Evolutionary conservation across 2,797 vertebrate genomes (phyloP), one percentile per base, ranked within the genome.

Genomic region (Netta rufina): DNA sequence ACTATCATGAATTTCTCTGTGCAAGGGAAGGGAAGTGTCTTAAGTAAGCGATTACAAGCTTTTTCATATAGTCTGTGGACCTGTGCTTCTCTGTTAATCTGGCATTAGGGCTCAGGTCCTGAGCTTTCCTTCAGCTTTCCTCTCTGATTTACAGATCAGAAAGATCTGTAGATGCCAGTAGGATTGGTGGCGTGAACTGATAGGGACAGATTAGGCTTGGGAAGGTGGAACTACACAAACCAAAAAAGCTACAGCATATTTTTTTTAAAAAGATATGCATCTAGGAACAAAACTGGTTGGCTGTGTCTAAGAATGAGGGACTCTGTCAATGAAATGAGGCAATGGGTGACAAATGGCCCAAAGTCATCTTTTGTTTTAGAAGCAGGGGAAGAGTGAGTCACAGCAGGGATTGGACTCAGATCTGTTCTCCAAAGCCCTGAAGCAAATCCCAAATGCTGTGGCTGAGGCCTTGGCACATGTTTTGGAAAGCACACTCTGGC

Each of bases 331-430:
- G 60, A 11, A 11, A 79, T 71, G 67, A 89, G 38, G 89, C 91
- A 51, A 38, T 24, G 89, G 91, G 89, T 89, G 74, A 90, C 93
- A 95, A 95, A 82, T 60, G 81, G 64, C 76, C 70, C 36, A 0
- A 82, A 93, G 83, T 57, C 38, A 82, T 73, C 88, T 86, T 76
- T 53, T 81, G 76, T 81, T 85, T 61, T 51, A 88, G n/a, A 86
- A 91, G 83, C 54, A 78, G 60, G 47, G 76, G 72, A 93, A 88
- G 84, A 90, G 61, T 92, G 93, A 96, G 71, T 94, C 94, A 94
- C 70, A 79, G 86, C 71, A 54, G 74, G 86, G 83, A 24, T 4
- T n/a, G 74, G 67, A 39, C 61, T 93, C 88, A 60, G 86, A 76
- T 86, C 88, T 92, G 90, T 49, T 22, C 71, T 71, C 80, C 88